Evolutionary conservation across 1,140 invertebrate species (phyloP).

Genomic region (Calliopsis andreniformis): DNA sequence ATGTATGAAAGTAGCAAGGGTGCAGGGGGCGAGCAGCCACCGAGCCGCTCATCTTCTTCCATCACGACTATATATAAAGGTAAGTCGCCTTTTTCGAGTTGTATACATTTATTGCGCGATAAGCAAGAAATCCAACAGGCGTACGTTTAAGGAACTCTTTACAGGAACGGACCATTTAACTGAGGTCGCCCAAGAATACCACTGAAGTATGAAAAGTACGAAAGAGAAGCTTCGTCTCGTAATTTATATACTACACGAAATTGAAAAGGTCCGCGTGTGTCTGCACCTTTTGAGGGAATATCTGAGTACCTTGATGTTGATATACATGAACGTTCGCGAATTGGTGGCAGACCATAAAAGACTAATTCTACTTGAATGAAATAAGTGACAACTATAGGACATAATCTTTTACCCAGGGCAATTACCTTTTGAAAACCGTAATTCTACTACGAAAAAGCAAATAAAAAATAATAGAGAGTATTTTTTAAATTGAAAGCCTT

Average conservation of each 20-base stretch:
- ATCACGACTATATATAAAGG: conserved; percentile 41
- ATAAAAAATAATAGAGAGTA: too few species aligned
- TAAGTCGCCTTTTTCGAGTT: conserved; percentile 56
- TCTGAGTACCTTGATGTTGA: neutral
- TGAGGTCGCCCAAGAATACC: conserved; percentile 32
- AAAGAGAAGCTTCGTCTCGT: conserved; percentile 8
- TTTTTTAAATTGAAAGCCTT: too few species aligned
- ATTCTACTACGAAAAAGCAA: too few species aligned
- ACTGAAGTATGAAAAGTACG: conserved; percentile 46
- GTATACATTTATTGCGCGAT: conserved; percentile 68
- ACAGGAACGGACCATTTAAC: conserved; percentile 54
- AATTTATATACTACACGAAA: conserved; percentile 43
- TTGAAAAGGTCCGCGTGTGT: conserved; percentile 42
- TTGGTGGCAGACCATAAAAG: too few species aligned
- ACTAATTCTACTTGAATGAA: too few species aligned
- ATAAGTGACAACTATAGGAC: too few species aligned
- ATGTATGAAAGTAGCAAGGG: conserved; percentile 76
- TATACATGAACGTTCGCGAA: conserved; percentile 12
- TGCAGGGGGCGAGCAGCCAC: conserved; percentile 53
- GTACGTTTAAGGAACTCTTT: conserved; percentile 49
- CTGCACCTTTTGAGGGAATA: conserved; percentile 18
- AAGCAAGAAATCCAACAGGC: conserved; percentile 64
- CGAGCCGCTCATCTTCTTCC: conserved; percentile 60
- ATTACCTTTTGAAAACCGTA: too few species aligned
- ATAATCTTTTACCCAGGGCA: too few species aligned